These are phyloP conservation scores for Ariolimax columbianus DNA, from an alignment of 2,888 invertebrate genomes.

Conservation along the genomic window DNA sequence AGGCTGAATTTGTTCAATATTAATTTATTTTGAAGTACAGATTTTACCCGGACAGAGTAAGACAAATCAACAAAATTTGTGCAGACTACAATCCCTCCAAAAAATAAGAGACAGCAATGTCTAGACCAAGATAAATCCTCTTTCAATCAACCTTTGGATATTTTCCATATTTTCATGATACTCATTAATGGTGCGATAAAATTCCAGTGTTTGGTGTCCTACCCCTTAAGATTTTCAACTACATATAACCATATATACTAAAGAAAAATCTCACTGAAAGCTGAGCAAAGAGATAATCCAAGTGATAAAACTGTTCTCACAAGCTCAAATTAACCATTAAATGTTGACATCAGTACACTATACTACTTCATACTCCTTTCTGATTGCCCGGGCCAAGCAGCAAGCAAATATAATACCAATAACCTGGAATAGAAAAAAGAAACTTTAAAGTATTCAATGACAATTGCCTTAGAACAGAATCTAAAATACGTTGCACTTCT, in stretches of 20 bases:
- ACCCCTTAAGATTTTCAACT: not conserved
- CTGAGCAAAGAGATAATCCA: not conserved
- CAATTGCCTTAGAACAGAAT: not conserved
- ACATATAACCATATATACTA: not conserved
- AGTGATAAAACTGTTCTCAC: not conserved
- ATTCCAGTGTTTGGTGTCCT: too few relatives aligned
- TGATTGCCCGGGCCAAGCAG: conserved; percentile 93
- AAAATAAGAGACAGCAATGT: too few relatives aligned
- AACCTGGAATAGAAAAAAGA: conserved; percentile 64
- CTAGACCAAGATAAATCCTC: too few relatives aligned
- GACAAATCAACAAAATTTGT: too few relatives aligned
- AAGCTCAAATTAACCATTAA: not conserved
- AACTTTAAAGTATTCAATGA: not conserved
- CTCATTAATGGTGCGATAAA: too few relatives aligned
- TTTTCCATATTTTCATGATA: too few relatives aligned
- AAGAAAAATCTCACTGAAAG: not conserved
- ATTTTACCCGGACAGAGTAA: too few relatives aligned
- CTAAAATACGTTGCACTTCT: too few relatives aligned
- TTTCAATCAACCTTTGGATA: too few relatives aligned
- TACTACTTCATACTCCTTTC: conserved; percentile 90
- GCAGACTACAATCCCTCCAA: too few relatives aligned
- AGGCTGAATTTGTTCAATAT: too few relatives aligned
- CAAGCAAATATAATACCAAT: conserved; percentile 94
- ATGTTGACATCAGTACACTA: conserved; percentile 55
- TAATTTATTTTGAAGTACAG: too few relatives aligned